Conservation (phyloP, 2,888 invertebrate species). For the Dermolepida albohirtum region DNA sequence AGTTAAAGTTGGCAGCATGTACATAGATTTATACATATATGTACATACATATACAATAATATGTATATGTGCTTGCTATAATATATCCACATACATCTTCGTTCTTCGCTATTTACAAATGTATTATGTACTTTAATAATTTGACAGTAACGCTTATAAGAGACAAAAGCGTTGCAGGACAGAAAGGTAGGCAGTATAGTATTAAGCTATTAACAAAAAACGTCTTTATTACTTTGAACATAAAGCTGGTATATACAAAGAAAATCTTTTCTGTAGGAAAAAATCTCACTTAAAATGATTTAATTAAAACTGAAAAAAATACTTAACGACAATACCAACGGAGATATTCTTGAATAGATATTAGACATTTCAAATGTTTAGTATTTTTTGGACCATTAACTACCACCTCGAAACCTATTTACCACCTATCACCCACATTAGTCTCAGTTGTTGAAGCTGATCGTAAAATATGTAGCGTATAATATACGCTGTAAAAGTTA, state of each 20-base stretch:
- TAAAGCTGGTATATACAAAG: slow-evolving; percentile 5
- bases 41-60: too few species aligned
- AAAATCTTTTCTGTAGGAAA: slow-evolving; percentile 6
- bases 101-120: too few species aligned
- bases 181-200: too few species aligned
- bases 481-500: slow-evolving; percentile 33
- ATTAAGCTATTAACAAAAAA: slow-evolving; percentile 24
- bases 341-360: slow-evolving; percentile 7
- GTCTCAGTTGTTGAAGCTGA: slow-evolving; percentile 35
- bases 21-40: too few species aligned
- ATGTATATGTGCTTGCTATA: too few species aligned
- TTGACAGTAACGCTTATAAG: too few species aligned
- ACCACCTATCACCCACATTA: slow-evolving; percentile 34
- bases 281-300: slow-evolving; percentile 11
- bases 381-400: slow-evolving; percentile 30
- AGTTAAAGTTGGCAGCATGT: too few species aligned
- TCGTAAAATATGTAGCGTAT: slow-evolving; percentile 37
- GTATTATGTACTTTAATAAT: too few species aligned
- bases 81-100: too few species aligned
- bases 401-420: slow-evolving; percentile 34
- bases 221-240: slow-evolving; percentile 17
- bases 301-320: slow-evolving; percentile 17
- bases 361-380: slow-evolving; percentile 20
- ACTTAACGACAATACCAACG: slow-evolving; percentile 15
- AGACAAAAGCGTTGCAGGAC: too few species aligned